Conservation (phyloP, 2,888 invertebrate genomes). For the Epiblema foenella region DNA sequence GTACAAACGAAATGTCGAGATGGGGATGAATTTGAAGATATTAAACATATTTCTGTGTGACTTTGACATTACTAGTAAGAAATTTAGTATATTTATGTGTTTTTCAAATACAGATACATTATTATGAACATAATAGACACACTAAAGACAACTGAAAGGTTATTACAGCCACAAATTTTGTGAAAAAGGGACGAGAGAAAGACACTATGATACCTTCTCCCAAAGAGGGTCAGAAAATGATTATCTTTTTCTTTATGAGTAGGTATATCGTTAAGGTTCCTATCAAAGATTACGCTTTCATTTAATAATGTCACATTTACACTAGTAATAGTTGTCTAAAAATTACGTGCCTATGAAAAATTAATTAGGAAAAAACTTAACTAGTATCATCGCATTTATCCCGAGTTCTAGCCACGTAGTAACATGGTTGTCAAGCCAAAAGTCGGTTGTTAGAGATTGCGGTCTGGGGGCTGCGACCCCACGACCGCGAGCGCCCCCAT, state of each 20-base stretch:
- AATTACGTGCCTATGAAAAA: neutral
- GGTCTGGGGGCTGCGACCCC: constrained; percentile 46
- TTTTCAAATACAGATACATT: too few species aligned
- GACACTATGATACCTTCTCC: neutral
- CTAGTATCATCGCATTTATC: constrained; percentile 34
- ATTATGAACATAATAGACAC: too few species aligned
- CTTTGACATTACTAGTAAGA: neutral
- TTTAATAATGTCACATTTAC: neutral
- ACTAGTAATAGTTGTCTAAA: neutral
- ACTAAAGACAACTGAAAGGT: neutral
- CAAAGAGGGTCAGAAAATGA: neutral
- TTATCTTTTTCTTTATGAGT: too few species aligned
- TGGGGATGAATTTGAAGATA: constrained; percentile 57
- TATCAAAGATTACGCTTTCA: neutral
- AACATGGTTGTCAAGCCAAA: constrained; percentile 55
- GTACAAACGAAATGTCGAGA: constrained; percentile 53
- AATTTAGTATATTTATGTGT: too few species aligned
- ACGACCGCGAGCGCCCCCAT: constrained; percentile 56
- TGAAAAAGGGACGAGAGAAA: neutral
- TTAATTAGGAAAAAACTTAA: too few species aligned
- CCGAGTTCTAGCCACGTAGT: neutral
- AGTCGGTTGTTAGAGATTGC: constrained; percentile 64
- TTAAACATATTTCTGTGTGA: neutral
- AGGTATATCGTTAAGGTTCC: too few species aligned
- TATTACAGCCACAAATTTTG: neutral